Percentiles rank a stretch among this genome's conserved stretches.
phyloP scores from a whole-genome alignment of 1,140 invertebrate species.

The Apis florea region DNA sequence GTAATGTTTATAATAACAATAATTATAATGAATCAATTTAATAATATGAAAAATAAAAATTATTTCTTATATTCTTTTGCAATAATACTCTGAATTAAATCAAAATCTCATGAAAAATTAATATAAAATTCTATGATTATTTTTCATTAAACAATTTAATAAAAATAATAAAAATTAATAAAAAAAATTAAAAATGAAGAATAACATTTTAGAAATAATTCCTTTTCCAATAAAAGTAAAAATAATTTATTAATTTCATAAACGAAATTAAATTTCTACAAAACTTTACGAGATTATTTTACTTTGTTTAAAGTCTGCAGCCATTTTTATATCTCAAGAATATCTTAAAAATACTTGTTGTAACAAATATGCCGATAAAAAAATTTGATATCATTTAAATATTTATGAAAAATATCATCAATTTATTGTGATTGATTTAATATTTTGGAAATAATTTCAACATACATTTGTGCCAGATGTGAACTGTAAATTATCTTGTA shows the following conservation, averaged over 20 bases:
- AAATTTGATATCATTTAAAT: background rate
- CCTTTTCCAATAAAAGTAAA: background rate
- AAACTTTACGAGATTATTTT: background rate
- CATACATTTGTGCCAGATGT: constrained; percentile 10
- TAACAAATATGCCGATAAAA: background rate
- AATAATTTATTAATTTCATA: background rate
- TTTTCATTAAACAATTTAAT: background rate
- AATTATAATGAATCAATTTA: background rate
- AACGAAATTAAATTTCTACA: background rate
- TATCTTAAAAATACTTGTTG: background rate
- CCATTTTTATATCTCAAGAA: background rate
- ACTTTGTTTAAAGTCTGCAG: background rate
- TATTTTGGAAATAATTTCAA: constrained; percentile 5
- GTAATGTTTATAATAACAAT: background rate
- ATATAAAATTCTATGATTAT: background rate
- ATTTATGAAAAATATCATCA: background rate
- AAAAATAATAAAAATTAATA: background rate
- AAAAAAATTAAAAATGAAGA: background rate
- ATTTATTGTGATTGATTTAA: background rate
- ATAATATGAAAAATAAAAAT: background rate
- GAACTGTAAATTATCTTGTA: constrained; percentile 4
- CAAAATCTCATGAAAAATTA: background rate
- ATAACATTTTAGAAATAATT: background rate
- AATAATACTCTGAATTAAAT: background rate
- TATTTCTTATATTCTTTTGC: background rate